Conservation (phyloP, 1,140 invertebrate genomes). For the Pomacea maculata region DNA sequence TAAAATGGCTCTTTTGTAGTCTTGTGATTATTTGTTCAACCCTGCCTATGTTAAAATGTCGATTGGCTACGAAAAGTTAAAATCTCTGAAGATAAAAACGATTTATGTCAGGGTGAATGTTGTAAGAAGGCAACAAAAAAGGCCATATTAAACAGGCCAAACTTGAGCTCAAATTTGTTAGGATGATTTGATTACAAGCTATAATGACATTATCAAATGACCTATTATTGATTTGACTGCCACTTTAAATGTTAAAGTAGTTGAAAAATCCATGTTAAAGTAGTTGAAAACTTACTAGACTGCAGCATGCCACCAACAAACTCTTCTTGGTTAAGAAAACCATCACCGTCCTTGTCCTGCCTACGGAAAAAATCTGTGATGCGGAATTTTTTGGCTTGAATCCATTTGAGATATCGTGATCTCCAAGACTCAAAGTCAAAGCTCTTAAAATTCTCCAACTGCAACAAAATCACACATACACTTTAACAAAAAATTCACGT, state of each 20-base stretch:
- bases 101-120: too few species aligned
- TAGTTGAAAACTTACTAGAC: slow-evolving; percentile 50
- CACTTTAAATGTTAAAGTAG: background rate
- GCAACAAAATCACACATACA: slow-evolving; percentile 1
- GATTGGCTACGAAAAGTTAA: too few species aligned
- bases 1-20: too few species aligned
- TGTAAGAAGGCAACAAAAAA: too few species aligned
- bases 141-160: too few species aligned
- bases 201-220: too few species aligned
- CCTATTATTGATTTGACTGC: background rate
- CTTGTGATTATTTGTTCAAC: too few species aligned
- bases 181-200: too few species aligned
- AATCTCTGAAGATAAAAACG: too few species aligned
- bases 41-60: too few species aligned
- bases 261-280: background rate
- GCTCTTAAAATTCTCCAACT: slow-evolving; percentile 76
- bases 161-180: too few species aligned
- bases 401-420: slow-evolving; percentile 93
- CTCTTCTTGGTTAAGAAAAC: slow-evolving; percentile 91
- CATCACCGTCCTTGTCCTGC: slow-evolving; percentile 98
- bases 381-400: slow-evolving; percentile 98
- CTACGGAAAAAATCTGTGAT: slow-evolving; percentile 98
- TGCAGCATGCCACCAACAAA: slow-evolving; percentile 88
- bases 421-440: slow-evolving; percentile 99
- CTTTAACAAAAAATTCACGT: background rate